Base-by-base conservation (phyloP, 2,113 vertebrate genomes). In the Myotis yumanensis region DNA sequence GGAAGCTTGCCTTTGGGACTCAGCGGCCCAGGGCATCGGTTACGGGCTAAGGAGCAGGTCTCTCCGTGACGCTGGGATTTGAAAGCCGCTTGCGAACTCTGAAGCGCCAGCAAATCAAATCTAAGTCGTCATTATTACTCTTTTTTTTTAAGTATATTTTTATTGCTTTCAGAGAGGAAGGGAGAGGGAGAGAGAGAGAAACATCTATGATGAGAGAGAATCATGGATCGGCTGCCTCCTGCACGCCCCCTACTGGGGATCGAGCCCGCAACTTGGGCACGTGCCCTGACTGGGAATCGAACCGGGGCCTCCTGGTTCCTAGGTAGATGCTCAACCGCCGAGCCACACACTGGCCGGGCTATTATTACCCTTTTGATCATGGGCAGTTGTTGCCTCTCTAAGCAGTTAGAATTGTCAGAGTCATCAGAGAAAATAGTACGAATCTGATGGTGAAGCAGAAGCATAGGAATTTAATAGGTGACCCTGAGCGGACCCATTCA, bases 1-100 rank as follows among this genome's bases (percentile, higher is more conserved):
- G 9, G 35, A 46, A 9, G 59, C 81, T 88, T 40, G 46, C 28
- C 2, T 18, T 37, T 14, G 84, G 48, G 51, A 75, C 30, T 57
- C 4, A 1, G 75, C 5, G 16, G 68, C 30, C 12, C 40, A 3
- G 40, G 11, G 28, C 3, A 7, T 15, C 3, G 15, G 46, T 7
- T 37, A 4, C 0, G 1, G 11, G 68, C 75, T 69, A 28, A 69
- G 57, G 52, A 46, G 11, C 16, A 0, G 22, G 11, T 51, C 57
- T 86, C 30, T 35, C 43, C n/a, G 7, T 37, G 71, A 48, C 11
- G 1, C 43, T 30, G 51, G 37, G 20, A 11, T 8, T 11, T 4
- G 25, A 69, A 51, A 73, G 37, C 59, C 6, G 9, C 11, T 14
- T 23, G 46, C 46, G 35, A 68, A 37, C 51, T 46, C 62, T 28